Evolutionary conservation across 2,888 invertebrate genomes (phyloP).

Genomic region (Quadriops clusia): DNA sequence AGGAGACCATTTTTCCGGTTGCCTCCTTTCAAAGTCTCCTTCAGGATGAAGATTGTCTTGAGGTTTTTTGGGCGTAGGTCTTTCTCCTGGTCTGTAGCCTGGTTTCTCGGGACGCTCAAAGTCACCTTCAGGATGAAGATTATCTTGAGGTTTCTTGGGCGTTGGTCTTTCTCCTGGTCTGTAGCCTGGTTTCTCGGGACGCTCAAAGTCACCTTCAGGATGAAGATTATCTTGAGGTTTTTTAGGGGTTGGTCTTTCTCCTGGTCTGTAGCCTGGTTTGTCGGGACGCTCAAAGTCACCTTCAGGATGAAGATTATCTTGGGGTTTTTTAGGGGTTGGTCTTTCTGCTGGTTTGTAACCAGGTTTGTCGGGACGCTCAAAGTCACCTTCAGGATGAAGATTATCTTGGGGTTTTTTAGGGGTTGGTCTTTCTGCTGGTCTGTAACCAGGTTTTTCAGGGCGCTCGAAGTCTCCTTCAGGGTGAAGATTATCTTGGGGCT

Average conservation of each 20-base stretch:
- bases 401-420: slow-evolving; percentile 41
- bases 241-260: slow-evolving; percentile 35
- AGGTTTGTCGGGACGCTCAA: too few species aligned
- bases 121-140: slow-evolving; percentile 39
- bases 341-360: slow-evolving; percentile 38
- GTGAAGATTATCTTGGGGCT: slow-evolving; percentile 49
- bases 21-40: slow-evolving; percentile 34
- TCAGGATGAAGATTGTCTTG: slow-evolving; percentile 33
- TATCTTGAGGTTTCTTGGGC: slow-evolving; percentile 41
- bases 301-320: slow-evolving; percentile 43
- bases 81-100: slow-evolving; percentile 30
- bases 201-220: slow-evolving; percentile 43
- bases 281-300: slow-evolving; percentile 36
- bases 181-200: slow-evolving; percentile 31
- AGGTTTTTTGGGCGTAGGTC: slow-evolving; percentile 34
- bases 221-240: slow-evolving; percentile 44
- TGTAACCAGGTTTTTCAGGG: slow-evolving; percentile 22
- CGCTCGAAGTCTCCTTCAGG: slow-evolving; percentile 35
- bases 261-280: slow-evolving; percentile 31
- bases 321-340: slow-evolving; percentile 35
- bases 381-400: too few species aligned
- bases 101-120: slow-evolving; percentile 37
- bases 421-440: slow-evolving; percentile 39
- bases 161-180: slow-evolving; percentile 40
- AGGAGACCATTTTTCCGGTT: slow-evolving; percentile 37